Evolutionary conservation across 1,140 invertebrate genomes (phyloP), one percentile per base, ranked within the genome.

Genomic region (Lepidurus apus): DNA sequence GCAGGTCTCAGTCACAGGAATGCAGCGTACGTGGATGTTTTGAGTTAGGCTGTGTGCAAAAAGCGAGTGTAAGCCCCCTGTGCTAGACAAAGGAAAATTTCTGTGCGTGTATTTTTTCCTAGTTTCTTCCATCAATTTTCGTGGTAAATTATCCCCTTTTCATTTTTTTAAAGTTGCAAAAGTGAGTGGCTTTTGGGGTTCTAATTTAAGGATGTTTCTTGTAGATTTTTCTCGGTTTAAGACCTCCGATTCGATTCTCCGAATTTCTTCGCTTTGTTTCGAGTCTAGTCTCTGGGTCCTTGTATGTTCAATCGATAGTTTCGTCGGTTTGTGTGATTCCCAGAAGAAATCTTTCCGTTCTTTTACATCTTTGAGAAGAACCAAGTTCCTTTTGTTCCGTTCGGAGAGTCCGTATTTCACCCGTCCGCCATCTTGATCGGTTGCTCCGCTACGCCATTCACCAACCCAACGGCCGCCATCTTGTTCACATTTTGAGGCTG

Each of bases 371-470:
- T 6, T 3, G 21, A 65, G 53, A 17, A 65, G 6, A 13, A 65
- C 17, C 53, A 13, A 65, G 53, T 65, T 21, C 53, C 53, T 65
- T 65, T 65, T 65, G 17, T 21, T 21, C 53, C 53, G 53, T 65
- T 7, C 53, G 8, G 8, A 47, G 7, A 47, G 34, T 34, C 34
- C 34, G 34, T 2, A 65, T 13, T 43, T 75, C 73, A 45, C 34
- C 26, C 73, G 65, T 43, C 17, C 78, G 78, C 78, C 78, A 79
- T 79, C 78, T 79, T 79, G 78, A 21, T n/a, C 8, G 21, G 13
- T 13, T 4, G 53, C 21, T 21, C n/a, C n/a, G 53, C 53, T 65
- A 65, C 53, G 53, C 53, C 53, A 65, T 65, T 65, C 53, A 65
- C 44, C 43, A 21, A 73, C 24, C 65, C 73, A 74, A 34, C 34